Evolutionary conservation across 2,888 invertebrate species (phyloP).

Genomic region (Trichopoda pennipes): DNA sequence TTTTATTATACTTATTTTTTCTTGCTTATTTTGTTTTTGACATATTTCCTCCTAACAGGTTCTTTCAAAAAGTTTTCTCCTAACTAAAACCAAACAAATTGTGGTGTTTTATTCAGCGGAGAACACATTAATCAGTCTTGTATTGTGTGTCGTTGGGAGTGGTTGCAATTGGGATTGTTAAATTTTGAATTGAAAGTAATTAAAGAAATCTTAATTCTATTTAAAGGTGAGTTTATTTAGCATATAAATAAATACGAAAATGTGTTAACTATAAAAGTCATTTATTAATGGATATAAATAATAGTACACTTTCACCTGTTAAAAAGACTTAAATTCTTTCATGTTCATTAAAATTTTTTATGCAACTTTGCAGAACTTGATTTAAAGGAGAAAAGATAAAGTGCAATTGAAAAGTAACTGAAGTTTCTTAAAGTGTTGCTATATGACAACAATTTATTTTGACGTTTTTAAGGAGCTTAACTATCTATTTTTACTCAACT

Average conservation of each 20-base stretch:
- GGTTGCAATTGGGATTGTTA: constrained; percentile 35
- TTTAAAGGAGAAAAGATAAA: constrained; percentile 21
- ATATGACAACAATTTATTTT: too few species aligned
- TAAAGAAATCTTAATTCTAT: constrained; percentile 18
- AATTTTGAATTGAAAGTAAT: constrained; percentile 10
- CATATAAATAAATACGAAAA: background rate
- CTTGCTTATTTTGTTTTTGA: constrained; percentile 45
- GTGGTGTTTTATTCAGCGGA: constrained; percentile 31
- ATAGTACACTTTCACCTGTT: background rate
- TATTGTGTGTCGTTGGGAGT: constrained; percentile 54
- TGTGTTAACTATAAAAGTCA: background rate
- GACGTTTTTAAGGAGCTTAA: too few species aligned
- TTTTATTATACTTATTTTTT: constrained; percentile 9
- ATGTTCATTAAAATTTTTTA: background rate
- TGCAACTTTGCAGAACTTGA: background rate
- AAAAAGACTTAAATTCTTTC: background rate
- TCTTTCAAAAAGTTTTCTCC: constrained; percentile 50
- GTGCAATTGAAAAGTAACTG: background rate
- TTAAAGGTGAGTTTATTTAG: constrained; percentile 48
- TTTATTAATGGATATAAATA: background rate
- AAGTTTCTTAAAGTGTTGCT: background rate
- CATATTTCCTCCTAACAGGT: constrained; percentile 47
- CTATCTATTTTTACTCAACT: too few species aligned
- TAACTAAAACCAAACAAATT: constrained; percentile 52
- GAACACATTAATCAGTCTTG: too few species aligned